These are phyloP conservation scores for Paramormyrops hopkinsi DNA, from an alignment of 2,797 vertebrate species.

Conservation along the genomic window DNA sequence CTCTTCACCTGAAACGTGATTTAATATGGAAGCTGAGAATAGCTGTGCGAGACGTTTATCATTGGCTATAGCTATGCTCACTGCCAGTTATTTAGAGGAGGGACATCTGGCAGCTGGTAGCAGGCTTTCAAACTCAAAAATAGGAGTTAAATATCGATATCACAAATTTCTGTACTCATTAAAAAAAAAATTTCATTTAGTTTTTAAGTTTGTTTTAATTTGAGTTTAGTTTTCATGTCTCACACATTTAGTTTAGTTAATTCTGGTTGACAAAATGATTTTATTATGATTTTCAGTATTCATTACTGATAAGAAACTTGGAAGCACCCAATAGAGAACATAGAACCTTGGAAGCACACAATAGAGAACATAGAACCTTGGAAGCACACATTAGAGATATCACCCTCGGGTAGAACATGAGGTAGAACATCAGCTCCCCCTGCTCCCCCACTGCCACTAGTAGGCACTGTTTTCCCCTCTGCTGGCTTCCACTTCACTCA, in stretches of 20 bases:
- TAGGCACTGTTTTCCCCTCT: not conserved
- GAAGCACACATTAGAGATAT: not conserved
- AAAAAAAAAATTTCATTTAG: not conserved
- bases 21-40: not conserved
- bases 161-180: not conserved
- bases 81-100: not conserved
- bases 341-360: not conserved
- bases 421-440: not conserved
- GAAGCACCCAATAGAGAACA: not conserved
- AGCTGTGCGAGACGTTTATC: not conserved
- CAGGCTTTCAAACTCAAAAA: not conserved
- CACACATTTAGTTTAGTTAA: not conserved
- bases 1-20: not conserved
- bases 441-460: not conserved
- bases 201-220: not conserved
- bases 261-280: not conserved
- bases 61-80: not conserved
- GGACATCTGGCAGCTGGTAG: not conserved
- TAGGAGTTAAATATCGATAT: not conserved
- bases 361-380: not conserved
- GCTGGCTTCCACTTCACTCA: not conserved
- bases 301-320: not conserved
- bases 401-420: not conserved
- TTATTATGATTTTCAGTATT: not conserved
- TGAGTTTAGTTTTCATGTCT: not conserved